phyloP scores from a whole-genome alignment of 2,113 vertebrate species.

The Channa maculata region DNA sequence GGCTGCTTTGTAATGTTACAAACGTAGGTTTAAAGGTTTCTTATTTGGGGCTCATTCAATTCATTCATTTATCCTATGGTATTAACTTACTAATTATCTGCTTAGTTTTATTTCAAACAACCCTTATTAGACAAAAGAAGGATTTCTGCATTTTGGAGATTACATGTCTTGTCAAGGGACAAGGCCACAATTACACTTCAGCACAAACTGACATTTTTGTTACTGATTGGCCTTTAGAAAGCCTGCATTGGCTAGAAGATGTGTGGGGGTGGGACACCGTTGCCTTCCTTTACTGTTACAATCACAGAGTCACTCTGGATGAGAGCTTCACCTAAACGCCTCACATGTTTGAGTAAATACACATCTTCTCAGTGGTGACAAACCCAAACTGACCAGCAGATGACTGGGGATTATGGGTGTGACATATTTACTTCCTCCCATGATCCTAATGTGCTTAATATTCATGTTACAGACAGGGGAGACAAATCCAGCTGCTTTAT shows the following conservation, averaged over 20 bases:
- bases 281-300: slow-evolving; percentile 56
- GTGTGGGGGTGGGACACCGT: slow-evolving; percentile 38
- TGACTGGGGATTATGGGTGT: slow-evolving; percentile 60
- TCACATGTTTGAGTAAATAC: slow-evolving; percentile 49
- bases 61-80: not conserved
- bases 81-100: slow-evolving; percentile 4
- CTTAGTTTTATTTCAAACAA: slow-evolving; percentile 18
- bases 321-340: slow-evolving; percentile 64
- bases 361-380: slow-evolving; percentile 29
- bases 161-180: slow-evolving; percentile 40
- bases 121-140: slow-evolving; percentile 23
- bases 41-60: not conserved
- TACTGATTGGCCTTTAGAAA: slow-evolving; percentile 72
- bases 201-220: slow-evolving; percentile 63
- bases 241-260: slow-evolving; percentile 45
- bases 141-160: slow-evolving; percentile 38
- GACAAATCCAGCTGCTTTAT: slow-evolving; percentile 76
- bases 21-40: not conserved
- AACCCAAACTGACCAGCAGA: slow-evolving; percentile 71
- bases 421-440: slow-evolving; percentile 50
- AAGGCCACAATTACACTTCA: slow-evolving; percentile 51
- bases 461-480: slow-evolving; percentile 67
- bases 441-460: slow-evolving; percentile 77
- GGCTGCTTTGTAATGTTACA: not conserved
- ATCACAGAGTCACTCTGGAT: slow-evolving; percentile 56